Evolutionary conservation across 2,797 vertebrate species (phyloP).

Genomic region (Alcedo atthis): DNA sequence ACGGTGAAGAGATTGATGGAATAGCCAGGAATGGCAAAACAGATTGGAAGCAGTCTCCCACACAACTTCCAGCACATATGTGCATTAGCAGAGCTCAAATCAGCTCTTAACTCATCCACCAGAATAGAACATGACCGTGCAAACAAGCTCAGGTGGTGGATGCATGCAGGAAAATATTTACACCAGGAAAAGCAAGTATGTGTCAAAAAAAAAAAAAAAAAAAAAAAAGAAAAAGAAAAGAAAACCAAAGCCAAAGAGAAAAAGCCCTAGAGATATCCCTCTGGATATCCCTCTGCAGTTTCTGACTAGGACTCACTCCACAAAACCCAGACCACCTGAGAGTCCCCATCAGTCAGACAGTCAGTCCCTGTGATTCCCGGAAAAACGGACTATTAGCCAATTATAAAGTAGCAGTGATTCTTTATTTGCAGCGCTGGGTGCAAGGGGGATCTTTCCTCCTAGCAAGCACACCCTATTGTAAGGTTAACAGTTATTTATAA

Average conservation of each 20-base stretch:
- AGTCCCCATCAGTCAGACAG: neutral
- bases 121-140: slow-evolving; percentile 22
- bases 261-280: neutral
- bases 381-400: no score
- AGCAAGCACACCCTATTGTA: no score
- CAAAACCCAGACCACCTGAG: neutral
- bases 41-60: slow-evolving; percentile 49
- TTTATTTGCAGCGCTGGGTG: no score
- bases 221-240: neutral
- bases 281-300: neutral
- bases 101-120: slow-evolving; percentile 42
- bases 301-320: neutral
- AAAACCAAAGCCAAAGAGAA: neutral
- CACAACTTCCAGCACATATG: slow-evolving; percentile 55
- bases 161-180: slow-evolving; percentile 4
- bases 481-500: no score
- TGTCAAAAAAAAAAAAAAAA: neutral
- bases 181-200: neutral
- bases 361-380: no score
- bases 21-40: slow-evolving; percentile 43
- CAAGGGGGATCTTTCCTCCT: no score
- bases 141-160: slow-evolving; percentile 23
- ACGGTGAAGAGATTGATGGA: slow-evolving; percentile 45
- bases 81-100: slow-evolving; percentile 22
- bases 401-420: no score